Evolutionary conservation across 1,140 invertebrate species (phyloP), one percentile per base, ranked within the genome.

Genomic region (Apis florea): DNA sequence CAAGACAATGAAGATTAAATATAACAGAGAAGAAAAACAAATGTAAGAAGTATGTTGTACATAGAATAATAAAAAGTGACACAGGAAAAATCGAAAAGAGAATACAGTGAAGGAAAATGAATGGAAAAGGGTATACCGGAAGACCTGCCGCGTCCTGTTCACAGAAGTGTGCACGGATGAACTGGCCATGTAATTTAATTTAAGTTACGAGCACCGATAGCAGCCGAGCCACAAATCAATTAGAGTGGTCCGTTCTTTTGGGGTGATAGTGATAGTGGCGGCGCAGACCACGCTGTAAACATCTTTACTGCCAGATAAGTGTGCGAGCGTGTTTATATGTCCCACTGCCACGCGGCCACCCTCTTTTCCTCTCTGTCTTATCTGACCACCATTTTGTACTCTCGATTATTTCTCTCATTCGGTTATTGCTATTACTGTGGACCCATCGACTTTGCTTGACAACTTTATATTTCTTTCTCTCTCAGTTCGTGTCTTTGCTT

Each of bases 231-330:
- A 92, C 91, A 92, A 92, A 92, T 92, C 91, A 92, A 92, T 92
- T 92, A 92, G 89, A 91, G 89, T 88, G 83, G 81, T 75, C 86
- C 82, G 86, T 86, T 90, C 85, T 91, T 91, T 90, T 83, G 79
- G 81, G 70, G 82, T 85, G 89, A 90, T 92, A 90, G 88, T 89
- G 90, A 91, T 91, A 91, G 89, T 85, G 89, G 80, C 87, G 88
- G 87, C 83, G 88, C 88, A 83, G 86, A 83, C 84, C 84, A 83
- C 79, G 90, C 89, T 92, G 91, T 92, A 92, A 92, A 92, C 91
- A 92, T 92, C 92, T 92, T 92, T 92, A 92, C 90, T 92, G 91
- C 89, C 87, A 90, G 92, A 92, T 92, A 92, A 91, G 79, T 90
- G 76, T 73, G 74, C 72, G 74, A 79, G 74, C 49, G 82, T 63